A percentile compares a stretch with the other conserved stretches of the same genome.
phyloP scores from a whole-genome alignment of 2,888 invertebrate genomes.

The Pheosia gnoma region DNA sequence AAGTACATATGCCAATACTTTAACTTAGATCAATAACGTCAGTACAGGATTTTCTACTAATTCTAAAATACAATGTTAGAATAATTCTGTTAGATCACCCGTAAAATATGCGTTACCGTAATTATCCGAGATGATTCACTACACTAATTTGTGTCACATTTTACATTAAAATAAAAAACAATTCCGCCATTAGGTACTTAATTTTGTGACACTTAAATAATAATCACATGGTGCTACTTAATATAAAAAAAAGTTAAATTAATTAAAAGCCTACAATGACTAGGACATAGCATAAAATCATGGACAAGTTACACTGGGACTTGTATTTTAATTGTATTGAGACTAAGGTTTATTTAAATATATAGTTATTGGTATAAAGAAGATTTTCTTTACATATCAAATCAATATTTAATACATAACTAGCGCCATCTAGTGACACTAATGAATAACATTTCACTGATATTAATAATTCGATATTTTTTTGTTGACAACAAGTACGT shows the following conservation, averaged over 20 bases:
- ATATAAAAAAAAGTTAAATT: slow-evolving; percentile 27
- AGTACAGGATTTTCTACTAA: too few relatives aligned
- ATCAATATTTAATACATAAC: too few relatives aligned
- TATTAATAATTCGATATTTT: background rate
- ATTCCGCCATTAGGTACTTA: slow-evolving; percentile 10
- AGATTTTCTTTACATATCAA: too few relatives aligned
- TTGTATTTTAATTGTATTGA: too few relatives aligned
- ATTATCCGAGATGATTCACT: background rate
- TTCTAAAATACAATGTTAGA: too few relatives aligned
- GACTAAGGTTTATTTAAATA: too few relatives aligned
- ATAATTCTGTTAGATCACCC: background rate
- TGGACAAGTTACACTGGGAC: background rate
- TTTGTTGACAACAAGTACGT: background rate
- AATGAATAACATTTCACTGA: background rate
- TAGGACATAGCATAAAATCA: slow-evolving; percentile 35
- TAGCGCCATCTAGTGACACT: too few relatives aligned
- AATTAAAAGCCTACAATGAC: slow-evolving; percentile 49
- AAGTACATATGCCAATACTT: too few relatives aligned
- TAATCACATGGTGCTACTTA: slow-evolving; percentile 29
- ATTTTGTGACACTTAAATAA: slow-evolving; percentile 22
- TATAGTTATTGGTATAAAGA: too few relatives aligned
- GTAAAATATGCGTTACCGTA: background rate
- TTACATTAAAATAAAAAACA: background rate
- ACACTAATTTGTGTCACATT: background rate
- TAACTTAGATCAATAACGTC: too few relatives aligned